Percentiles rank a stretch among this genome's conserved stretches.
Conservation (phyloP, 2,888 invertebrate genomes). For the Drosophila emarginata region DNA sequence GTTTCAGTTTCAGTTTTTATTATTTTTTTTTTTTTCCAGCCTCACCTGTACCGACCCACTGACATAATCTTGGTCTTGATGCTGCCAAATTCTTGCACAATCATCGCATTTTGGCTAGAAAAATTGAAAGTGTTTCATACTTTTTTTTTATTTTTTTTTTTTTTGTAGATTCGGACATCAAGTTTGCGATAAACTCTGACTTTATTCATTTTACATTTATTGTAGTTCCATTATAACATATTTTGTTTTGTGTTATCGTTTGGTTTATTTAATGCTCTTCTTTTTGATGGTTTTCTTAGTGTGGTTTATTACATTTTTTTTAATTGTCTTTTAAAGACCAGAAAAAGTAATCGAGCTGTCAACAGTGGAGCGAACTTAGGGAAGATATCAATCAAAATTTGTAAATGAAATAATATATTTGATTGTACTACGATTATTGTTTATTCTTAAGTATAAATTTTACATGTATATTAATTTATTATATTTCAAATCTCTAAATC, state of each 20-base stretch:
- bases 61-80: slow-evolving; percentile 10
- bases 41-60: slow-evolving; percentile 29
- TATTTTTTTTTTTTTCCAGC: too few species aligned
- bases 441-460: too few species aligned
- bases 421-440: too few species aligned
- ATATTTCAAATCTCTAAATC: too few species aligned
- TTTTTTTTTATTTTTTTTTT: not conserved
- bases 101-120: slow-evolving; percentile 23
- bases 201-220: slow-evolving; percentile 5
- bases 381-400: not conserved
- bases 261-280: slow-evolving; percentile 45
- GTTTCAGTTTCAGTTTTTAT: slow-evolving; percentile 19
- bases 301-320: slow-evolving; percentile 38
- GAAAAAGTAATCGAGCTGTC: slow-evolving; percentile 38
- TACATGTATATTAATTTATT: too few species aligned
- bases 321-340: slow-evolving; percentile 59
- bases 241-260: slow-evolving; percentile 33
- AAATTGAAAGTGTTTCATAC: slow-evolving; percentile 41
- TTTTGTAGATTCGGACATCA: slow-evolving; percentile 5
- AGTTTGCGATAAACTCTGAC: slow-evolving; percentile 1
- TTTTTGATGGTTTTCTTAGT: slow-evolving; percentile 39
- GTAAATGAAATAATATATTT: not conserved
- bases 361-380: slow-evolving; percentile 25
- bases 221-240: slow-evolving; percentile 24
- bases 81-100: slow-evolving; percentile 38